A percentile compares a stretch with the other conserved stretches of the same genome.
Conservation (phyloP, 1,140 invertebrate species). For the Drosophila pandora region DNA sequence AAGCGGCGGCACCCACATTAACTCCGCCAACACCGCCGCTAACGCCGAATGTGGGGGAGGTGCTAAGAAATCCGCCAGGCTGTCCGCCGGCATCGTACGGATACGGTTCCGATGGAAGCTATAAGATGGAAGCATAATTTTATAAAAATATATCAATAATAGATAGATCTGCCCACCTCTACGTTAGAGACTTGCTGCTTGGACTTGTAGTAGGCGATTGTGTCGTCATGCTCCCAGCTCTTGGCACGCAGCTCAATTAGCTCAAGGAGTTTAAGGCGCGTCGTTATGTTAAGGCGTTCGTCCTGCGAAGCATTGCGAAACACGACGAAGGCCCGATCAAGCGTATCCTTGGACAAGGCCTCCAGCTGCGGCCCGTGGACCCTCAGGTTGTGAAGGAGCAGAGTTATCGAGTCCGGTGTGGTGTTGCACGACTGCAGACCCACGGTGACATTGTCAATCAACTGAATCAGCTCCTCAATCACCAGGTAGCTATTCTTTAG, state of each 20-base stretch:
- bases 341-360: conserved; percentile 89
- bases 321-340: conserved; percentile 89
- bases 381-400: conserved; percentile 87
- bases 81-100: conserved; percentile 68
- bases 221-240: conserved; percentile 92
- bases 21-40: conserved; percentile 55
- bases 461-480: conserved; percentile 88
- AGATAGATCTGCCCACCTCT: conserved; percentile 85
- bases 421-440: conserved; percentile 86
- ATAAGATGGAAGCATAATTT: neutral
- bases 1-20: conserved; percentile 53
- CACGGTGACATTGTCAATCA: conserved; percentile 88
- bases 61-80: conserved; percentile 79
- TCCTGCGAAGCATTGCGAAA: conserved; percentile 94
- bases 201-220: conserved; percentile 92
- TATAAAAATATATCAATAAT: neutral
- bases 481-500: conserved; percentile 80
- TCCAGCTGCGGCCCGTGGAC: conserved; percentile 90
- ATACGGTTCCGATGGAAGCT: conserved; percentile 71
- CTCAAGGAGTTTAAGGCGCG: conserved; percentile 93
- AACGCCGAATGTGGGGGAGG: conserved; percentile 83
- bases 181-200: conserved; percentile 88
- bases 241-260: conserved; percentile 94
- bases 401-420: conserved; percentile 76
- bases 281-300: conserved; percentile 90